Evolutionary conservation across 2,113 vertebrate genomes (phyloP).

Genomic region (Sapajus apella): DNA sequence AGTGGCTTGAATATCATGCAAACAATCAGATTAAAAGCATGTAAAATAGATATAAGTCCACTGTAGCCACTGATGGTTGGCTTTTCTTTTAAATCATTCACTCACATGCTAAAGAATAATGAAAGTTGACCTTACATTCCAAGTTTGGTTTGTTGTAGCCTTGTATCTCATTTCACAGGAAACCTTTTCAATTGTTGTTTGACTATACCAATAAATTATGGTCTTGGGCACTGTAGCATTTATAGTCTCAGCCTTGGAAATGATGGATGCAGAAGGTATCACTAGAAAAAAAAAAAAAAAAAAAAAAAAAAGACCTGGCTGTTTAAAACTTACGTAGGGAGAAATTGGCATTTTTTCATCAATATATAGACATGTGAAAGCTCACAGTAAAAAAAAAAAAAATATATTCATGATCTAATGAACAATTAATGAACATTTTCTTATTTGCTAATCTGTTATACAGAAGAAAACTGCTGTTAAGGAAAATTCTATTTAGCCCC

Average conservation of each 20-base stretch:
- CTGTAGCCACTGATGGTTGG: neutral
- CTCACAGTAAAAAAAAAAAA: neutral
- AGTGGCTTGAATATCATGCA: neutral
- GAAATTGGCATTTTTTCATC: neutral
- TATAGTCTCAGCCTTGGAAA: slow-evolving; percentile 37
- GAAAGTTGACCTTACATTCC: slow-evolving; percentile 78
- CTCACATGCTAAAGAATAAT: neutral
- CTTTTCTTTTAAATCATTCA: slow-evolving; percentile 8
- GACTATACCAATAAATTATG: slow-evolving; percentile 78
- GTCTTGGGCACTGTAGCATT: slow-evolving; percentile 65
- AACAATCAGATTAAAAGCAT: neutral
- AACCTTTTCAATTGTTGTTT: slow-evolving; percentile 31
- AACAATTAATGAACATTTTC: neutral
- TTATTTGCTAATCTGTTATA: neutral
- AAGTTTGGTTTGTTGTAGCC: neutral
- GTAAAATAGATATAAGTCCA: neutral
- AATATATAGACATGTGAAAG: neutral
- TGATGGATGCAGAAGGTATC: slow-evolving; percentile 76
- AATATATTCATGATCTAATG: neutral
- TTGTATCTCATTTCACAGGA: slow-evolving; percentile 81
- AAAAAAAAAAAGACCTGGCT: neutral
- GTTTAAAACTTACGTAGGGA: neutral
- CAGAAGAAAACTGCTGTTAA: neutral
- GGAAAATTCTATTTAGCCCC: neutral
- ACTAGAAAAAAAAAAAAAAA: slow-evolving; percentile 69